Evolutionary conservation across 2,888 invertebrate genomes (phyloP).

Genomic region (Tinea pellionella): DNA sequence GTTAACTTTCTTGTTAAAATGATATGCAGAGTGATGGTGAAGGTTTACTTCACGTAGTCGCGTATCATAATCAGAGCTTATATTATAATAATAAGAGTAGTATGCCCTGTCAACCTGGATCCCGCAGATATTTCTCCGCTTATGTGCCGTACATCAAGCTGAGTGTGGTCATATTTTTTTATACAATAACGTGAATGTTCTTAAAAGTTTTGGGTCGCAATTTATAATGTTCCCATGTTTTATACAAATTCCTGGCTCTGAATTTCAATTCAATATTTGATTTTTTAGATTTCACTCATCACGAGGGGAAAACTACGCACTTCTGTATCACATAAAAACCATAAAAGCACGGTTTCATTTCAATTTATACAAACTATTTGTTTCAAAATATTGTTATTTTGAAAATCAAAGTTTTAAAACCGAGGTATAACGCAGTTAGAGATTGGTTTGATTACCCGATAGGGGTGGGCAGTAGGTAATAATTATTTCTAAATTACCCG

Average conservation of each 20-base stretch:
- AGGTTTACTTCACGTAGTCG: no score
- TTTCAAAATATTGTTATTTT: not conserved
- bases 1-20: no score
- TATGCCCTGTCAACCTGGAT: no score
- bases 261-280: not conserved
- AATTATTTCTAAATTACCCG: constrained; percentile 64
- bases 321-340: not conserved
- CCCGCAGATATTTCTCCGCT: no score
- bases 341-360: constrained; percentile 2
- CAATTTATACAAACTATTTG: not conserved
- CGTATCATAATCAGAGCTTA: no score
- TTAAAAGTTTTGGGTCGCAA: no score
- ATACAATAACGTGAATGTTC: no score
- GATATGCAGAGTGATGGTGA: no score
- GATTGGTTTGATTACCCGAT: not conserved
- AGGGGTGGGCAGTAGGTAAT: constrained; percentile 36
- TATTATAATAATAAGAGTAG: no score
- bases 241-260: not conserved
- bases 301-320: not conserved
- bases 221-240: not conserved
- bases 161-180: no score
- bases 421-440: not conserved
- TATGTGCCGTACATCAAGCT: no score
- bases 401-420: constrained; percentile 11
- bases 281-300: constrained; percentile 8